Conservation (phyloP, 1,140 invertebrate species). For the Apis laboriosa region DNA sequence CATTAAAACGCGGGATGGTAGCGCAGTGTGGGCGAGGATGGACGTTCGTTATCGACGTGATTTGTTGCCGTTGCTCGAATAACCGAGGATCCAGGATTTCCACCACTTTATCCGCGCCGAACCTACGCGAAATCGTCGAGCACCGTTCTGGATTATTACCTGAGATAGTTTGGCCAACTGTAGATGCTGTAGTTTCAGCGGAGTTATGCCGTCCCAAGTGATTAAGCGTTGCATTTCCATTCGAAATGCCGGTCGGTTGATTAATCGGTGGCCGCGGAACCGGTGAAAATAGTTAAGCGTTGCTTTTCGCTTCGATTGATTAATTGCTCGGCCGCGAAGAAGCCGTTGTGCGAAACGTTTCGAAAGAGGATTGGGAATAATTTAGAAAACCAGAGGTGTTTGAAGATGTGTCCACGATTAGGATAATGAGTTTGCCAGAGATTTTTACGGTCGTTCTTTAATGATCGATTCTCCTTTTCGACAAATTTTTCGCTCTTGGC, state of each 20-base stretch:
- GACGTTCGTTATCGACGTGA: slow-evolving; percentile 2
- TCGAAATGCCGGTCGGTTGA: not conserved
- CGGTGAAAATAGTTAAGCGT: not conserved
- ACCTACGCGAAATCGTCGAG: not conserved
- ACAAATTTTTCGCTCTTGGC: no score
- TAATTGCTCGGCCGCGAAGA: not conserved
- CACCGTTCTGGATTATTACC: not conserved
- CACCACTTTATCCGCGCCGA: not conserved
- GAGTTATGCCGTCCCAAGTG: not conserved
- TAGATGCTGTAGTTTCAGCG: not conserved
- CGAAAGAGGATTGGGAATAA: not conserved
- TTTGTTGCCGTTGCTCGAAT: not conserved
- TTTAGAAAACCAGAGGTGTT: not conserved
- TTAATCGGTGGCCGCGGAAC: not conserved
- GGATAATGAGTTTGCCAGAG: not conserved
- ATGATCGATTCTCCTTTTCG: not conserved
- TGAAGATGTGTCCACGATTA: not conserved
- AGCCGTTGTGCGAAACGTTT: not conserved
- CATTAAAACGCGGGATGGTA: not conserved
- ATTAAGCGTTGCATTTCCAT: not conserved
- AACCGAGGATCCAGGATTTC: not conserved
- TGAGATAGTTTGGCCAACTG: slow-evolving; percentile 3
- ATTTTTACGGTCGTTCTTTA: no score
- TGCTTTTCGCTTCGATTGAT: not conserved
- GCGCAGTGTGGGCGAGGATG: not conserved